Base-by-base conservation (phyloP, 2,113 vertebrate genomes). In the Panurus biarmicus region DNA sequence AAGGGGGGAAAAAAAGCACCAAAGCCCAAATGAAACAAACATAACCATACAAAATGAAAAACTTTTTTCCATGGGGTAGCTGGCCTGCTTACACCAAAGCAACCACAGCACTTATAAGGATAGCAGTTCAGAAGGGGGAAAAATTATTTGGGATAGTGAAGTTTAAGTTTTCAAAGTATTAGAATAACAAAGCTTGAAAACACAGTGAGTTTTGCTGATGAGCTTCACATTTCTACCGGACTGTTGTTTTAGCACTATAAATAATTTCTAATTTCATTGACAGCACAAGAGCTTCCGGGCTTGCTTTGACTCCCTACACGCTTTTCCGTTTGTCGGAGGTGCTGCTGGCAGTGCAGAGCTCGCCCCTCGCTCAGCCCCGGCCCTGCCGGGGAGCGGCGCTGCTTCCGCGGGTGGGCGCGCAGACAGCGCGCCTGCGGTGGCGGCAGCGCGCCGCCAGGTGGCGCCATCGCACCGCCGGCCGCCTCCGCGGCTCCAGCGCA, bases 401-500 rank as follows among this genome's bases (percentile, higher is more conserved):
- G 16, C 7, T 4, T 5, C 21, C 9, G 77, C 26, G 25, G 50
- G 12, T 18, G 35, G 28, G 29, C 7, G 40, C 54, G 42, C 35
- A 14, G 3, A 6, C 35, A 4, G 11, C 14, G 26, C 54, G 9
- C 20, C 36, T 31, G 77, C 71, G 0, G 17, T 14, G 40, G n/a
- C 67, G 19, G 20, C 29, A 2, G 4, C 5, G n/a, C 2, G 29
- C 2, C 95, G 29, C 62, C 80, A 85, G 95, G 51, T 57, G 93
- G 89, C 70, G 88, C 22, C 47, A 45, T 17, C 3, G 86, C 72
- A 60, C 88, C 50, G 54, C 67, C 26, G 7, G 9, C 14, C 11
- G 22, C 31, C 6, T 2, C 16, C 15, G 38, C 21, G 2, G 8
- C 28, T 2, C 4, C 38, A 1, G 38, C 13, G 23, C 57, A 0